A percentile compares a stretch with the other conserved stretches of the same genome.
phyloP scores from a whole-genome alignment of 2,113 vertebrate species.

The Gallinago paraguaiae region DNA sequence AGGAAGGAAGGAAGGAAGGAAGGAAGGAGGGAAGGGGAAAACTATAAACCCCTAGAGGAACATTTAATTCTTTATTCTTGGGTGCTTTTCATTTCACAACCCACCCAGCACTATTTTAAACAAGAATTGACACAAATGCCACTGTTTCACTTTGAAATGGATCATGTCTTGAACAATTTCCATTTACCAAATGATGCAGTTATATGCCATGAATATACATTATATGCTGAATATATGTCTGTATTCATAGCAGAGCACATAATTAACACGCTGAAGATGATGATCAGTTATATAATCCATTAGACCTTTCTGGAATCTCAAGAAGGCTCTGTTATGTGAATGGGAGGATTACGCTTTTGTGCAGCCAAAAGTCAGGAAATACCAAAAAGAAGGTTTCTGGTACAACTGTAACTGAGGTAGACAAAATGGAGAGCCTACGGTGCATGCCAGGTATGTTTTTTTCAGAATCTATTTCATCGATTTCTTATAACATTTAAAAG shows the following conservation, averaged over 20 bases:
- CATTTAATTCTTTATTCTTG: not conserved
- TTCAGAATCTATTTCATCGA: not conserved
- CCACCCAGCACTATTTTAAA: not conserved
- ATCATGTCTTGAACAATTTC: not conserved
- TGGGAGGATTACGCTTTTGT: not conserved
- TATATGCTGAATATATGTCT: not conserved
- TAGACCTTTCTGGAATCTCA: not conserved
- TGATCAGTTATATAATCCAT: not conserved
- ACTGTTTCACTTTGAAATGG: not conserved
- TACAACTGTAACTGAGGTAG: not conserved
- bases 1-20: not conserved
- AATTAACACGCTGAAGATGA: not conserved
- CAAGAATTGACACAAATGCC: not conserved
- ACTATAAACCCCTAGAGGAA: not conserved
- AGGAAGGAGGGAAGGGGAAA: not conserved
- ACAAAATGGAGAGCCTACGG: not conserved
- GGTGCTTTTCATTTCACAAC: not conserved
- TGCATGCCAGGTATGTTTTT: not conserved
- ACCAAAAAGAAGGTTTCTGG: not conserved
- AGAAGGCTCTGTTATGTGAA: not conserved
- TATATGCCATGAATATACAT: not conserved
- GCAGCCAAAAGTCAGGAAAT: not conserved
- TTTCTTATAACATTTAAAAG: not conserved
- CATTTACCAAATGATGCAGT: not conserved
- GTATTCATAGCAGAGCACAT: not conserved